A percentile compares a stretch with the other conserved stretches of the same genome.
Evolutionary conservation across 92 coral and sea anemone species (phyloP).

Genomic region (Palythoa heliodiscus): DNA sequence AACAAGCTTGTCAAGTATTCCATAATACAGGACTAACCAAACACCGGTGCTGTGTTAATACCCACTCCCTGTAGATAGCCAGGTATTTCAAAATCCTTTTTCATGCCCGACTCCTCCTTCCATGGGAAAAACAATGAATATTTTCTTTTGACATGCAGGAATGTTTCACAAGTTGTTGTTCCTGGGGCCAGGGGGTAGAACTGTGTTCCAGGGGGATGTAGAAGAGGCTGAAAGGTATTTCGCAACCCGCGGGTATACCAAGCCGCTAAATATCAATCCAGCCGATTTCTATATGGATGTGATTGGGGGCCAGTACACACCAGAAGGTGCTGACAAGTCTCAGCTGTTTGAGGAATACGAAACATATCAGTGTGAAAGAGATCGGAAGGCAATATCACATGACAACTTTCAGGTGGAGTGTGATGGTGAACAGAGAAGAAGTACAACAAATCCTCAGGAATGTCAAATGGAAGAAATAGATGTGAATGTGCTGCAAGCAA

Average conservation of each 20-base stretch:
- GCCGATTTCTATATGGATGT: conserved; percentile 93
- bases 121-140: no score
- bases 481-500: neutral
- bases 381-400: neutral
- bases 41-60: no score
- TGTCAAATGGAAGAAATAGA: neutral
- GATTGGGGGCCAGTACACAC: conserved; percentile 65
- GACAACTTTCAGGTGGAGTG: neutral
- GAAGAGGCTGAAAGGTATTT: conserved; percentile 70
- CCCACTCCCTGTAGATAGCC: no score
- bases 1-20: no score
- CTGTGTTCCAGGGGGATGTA: conserved; percentile 82
- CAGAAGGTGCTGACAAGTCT: conserved; percentile 20
- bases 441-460: neutral
- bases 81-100: no score
- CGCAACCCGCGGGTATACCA: conserved; percentile 48
- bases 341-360: conserved; percentile 54
- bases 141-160: conserved; percentile 41
- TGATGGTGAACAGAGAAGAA: neutral
- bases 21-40: no score
- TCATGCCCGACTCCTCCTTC: neutral
- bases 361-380: conserved; percentile 19
- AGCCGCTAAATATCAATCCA: conserved; percentile 76
- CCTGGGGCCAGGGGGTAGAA: conserved; percentile 87
- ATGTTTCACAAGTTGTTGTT: conserved; percentile 79